These are phyloP conservation scores for Habropoda laboriosa DNA, from an alignment of 1,140 invertebrate species.

Conservation along the genomic window DNA sequence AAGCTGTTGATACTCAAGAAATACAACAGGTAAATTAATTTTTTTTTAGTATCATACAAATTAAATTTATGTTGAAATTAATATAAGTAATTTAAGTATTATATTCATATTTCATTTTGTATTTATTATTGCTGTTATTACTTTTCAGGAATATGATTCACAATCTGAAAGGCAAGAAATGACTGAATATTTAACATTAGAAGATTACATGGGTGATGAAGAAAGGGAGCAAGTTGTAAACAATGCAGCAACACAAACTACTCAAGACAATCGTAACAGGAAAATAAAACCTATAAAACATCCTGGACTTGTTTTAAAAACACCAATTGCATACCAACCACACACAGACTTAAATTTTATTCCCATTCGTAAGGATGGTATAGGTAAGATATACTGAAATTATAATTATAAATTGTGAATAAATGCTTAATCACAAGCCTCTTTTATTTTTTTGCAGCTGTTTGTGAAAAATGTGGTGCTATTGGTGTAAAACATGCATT, in stretches of 20 bases:
- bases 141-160: constrained; percentile 73
- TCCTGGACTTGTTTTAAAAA: constrained; percentile 89
- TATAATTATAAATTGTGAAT: constrained; percentile 7
- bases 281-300: constrained; percentile 90
- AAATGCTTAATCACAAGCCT: neutral
- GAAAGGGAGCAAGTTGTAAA: constrained; percentile 81
- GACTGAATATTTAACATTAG: constrained; percentile 76
- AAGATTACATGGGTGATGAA: constrained; percentile 79
- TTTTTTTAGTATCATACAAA: neutral
- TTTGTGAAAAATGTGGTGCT: constrained; percentile 94
- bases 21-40: constrained; percentile 74
- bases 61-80: neutral
- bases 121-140: constrained; percentile 5
- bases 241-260: constrained; percentile 83
- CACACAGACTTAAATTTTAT: constrained; percentile 90
- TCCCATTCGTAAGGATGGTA: constrained; percentile 91
- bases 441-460: constrained; percentile 83
- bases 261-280: constrained; percentile 81
- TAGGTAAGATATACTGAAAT: constrained; percentile 83
- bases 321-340: constrained; percentile 90
- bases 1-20: constrained; percentile 75
- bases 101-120: constrained; percentile 6
- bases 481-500: constrained; percentile 95
- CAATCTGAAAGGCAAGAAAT: constrained; percentile 75
- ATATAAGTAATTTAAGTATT: neutral